Base-by-base conservation (phyloP, 1,140 invertebrate genomes). In the Zaprionus taronus region DNA sequence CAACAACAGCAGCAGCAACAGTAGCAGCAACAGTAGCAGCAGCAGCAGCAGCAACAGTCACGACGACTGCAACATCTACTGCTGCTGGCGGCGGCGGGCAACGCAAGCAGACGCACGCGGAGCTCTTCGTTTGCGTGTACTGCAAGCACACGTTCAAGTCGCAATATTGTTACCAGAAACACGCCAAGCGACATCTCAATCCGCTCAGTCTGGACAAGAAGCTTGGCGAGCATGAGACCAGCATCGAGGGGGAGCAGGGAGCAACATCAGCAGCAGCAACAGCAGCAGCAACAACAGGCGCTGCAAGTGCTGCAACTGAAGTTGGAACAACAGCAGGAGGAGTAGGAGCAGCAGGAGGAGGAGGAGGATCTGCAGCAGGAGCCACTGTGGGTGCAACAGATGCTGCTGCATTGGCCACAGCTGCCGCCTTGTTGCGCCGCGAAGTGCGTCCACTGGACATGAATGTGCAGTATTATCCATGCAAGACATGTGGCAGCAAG, bases 391-490 rank as follows among this genome's bases (percentile, higher is more conserved):
- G 57, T 57, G 17, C 70, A n/a, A 5, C 61, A 17, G 12, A 55
- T 12, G 26, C 53, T 20, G 26, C 67, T 49, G 14, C 55, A 11
- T 34, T 34, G 31, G 31, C 11, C 2, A 47, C 67, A 17, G 55
- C 67, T 2, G 60, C 31, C 4, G 61, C 55, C 1, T 31, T 92
- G 61, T 26, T 91, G 57, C 80, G 91, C 15, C 93, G 94, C 12
- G 95, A 95, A 75, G 95, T 96, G 3, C 94, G 95, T 62, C 93
- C 96, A 1, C 85, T 96, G 20, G 96, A 97, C 79, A 94, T 97
- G 90, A 96, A 98, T 81, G 95, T 98, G 0, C 97, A 98, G 91
- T 98, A 98, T 93, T 98, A 98, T 93, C 97, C 97, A 0, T 98
- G 97, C 93, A 98, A 98, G 93, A 97, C 96, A 0, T 98, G 97